Base-by-base conservation (phyloP, 2,797 vertebrate species). In the Lepus townsendii region DNA sequence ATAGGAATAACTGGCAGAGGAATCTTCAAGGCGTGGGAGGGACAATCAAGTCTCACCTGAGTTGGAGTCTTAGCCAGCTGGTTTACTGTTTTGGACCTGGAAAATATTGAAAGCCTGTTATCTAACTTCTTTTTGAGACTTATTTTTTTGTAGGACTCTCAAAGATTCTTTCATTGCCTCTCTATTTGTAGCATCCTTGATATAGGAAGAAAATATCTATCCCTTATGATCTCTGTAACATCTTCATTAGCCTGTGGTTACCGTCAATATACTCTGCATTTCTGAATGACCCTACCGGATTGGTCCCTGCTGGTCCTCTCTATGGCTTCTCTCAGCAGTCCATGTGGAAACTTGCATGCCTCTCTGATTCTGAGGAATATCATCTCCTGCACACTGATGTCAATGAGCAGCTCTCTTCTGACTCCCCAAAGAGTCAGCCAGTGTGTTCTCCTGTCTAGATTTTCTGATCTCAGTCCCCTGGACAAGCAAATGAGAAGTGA, bases 131-230 rank as follows among this genome's bases (percentile, higher is more conserved):
- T 32, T 63, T 75, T 13, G 5, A 2, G 1, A 5, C 5, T 57
- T n/a, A 8, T 42, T n/a, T 5, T 80, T 77, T 72, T 24, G 10
- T 14, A 52, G 11, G 3, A 2, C 2, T 91, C 4, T 60, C 16
- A 30, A n/a, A 26, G 17, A 38, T 22, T 3, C 14, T n/a, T 32
- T 0, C 7, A 10, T 13, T 42, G 72, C 4, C 0, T 3, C 7
- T 20, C 5, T 62, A 32, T 12, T 27, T 52, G 5, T 68, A 38
- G 22, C 16, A 42, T 24, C 11, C 4, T 73, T 52, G 4, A 24
- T 1, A 3, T 47, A n/a, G 17, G 13, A 85, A 3, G 50, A 60
- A 83, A 60, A 30, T 75, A 3, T 80, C 54, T 63, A 17, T 38
- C 16, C 13, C 7, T 73, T 78, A 2, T 32, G 60, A 35, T 57